Percentiles rank a stretch among this genome's conserved stretches.
Conservation (phyloP, 1,140 invertebrate species). For the Drosophila erecta region DNA sequence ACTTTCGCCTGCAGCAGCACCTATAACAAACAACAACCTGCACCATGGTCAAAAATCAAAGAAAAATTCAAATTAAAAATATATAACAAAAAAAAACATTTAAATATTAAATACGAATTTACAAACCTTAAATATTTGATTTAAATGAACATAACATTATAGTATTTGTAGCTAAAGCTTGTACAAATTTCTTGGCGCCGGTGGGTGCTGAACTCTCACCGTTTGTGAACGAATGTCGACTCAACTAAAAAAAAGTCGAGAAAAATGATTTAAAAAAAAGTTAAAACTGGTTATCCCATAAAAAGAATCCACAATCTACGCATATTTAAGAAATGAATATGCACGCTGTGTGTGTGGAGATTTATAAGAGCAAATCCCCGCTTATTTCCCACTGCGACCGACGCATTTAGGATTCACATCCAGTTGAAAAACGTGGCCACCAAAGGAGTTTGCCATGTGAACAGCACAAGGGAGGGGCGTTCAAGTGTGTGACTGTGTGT, state of each 20-base stretch:
- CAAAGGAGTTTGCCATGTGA: constrained; percentile 21
- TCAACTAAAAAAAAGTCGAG: not conserved
- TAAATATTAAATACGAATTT: not conserved
- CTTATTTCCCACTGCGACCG: constrained; percentile 15
- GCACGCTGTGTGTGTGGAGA: not conserved
- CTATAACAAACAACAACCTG: constrained; percentile 14
- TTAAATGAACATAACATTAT: too few species aligned
- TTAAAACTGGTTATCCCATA: not conserved
- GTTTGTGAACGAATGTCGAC: too few species aligned
- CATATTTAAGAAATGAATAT: not conserved
- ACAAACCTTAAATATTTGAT: too few species aligned
- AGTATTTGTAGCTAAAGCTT: too few species aligned
- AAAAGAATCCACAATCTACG: not conserved
- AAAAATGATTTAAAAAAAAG: not conserved
- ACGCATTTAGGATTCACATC: constrained; percentile 42
- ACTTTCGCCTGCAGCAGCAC: constrained; percentile 48
- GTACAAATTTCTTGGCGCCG: too few species aligned
- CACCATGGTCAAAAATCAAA: constrained; percentile 33
- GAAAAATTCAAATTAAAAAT: not conserved
- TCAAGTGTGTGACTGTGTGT: not conserved
- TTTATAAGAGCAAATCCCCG: not conserved
- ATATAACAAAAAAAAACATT: too few species aligned
- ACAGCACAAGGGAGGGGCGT: constrained; percentile 41
- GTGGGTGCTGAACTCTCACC: too few species aligned
- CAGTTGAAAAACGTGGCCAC: constrained; percentile 34